A percentile compares a stretch with the other conserved stretches of the same genome.
Evolutionary conservation across 2,797 vertebrate species (phyloP).

Genomic region (Danionella dracula): DNA sequence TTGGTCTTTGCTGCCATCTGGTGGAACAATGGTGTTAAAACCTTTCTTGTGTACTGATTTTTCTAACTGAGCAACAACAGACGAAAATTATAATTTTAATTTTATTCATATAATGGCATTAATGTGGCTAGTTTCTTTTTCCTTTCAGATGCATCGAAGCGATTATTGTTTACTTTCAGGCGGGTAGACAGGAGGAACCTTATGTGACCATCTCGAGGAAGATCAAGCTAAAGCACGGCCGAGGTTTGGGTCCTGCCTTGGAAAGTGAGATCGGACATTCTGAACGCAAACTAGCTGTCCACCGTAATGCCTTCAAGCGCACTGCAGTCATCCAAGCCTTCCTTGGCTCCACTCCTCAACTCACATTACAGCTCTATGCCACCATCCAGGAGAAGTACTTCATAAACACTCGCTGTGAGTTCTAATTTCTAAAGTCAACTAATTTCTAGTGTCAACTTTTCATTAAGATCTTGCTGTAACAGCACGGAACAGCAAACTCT

Average conservation of each 20-base stretch:
- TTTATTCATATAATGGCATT: no score
- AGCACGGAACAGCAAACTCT: no score
- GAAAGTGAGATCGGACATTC: constrained; percentile 91
- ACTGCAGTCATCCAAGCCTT: constrained; percentile 94
- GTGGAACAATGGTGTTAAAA: constrained; percentile 35
- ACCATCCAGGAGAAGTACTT: constrained; percentile 82
- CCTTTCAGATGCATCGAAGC: constrained; percentile 75
- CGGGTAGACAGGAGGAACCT: constrained; percentile 81
- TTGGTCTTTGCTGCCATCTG: constrained; percentile 52
- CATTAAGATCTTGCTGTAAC: no score
- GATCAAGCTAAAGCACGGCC: constrained; percentile 74
- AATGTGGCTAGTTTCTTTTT: no score
- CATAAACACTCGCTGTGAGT: constrained; percentile 74
- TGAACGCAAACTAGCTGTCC: constrained; percentile 77
- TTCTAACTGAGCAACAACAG: no score
- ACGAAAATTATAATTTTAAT: no score
- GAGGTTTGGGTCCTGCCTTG: constrained; percentile 60
- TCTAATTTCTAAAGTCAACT: no score
- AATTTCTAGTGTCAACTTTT: no score
- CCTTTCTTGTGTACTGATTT: no score
- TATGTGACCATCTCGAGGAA: constrained; percentile 93
- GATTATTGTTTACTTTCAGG: constrained; percentile 75
- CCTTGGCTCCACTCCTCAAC: constrained; percentile 91
- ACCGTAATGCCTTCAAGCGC: constrained; percentile 93
- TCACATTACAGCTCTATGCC: constrained; percentile 93